Evolutionary conservation across 2,888 invertebrate genomes (phyloP), one percentile per base, ranked within the genome.

Genomic region (Apotomis turbidana): DNA sequence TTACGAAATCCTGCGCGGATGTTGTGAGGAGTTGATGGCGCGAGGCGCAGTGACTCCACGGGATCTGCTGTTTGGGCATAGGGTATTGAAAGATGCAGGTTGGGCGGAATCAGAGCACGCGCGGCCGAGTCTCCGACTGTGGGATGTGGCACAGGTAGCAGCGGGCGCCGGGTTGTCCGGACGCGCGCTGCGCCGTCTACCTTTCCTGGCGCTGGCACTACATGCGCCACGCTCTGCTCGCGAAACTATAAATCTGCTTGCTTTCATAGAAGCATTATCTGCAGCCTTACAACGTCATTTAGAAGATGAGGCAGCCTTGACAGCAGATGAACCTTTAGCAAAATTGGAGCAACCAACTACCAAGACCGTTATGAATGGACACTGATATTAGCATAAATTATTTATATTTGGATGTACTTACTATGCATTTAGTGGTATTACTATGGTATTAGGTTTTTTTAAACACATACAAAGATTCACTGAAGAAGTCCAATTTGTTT

Each of bases 101-200:
- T 88, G 87, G 77, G 84, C 84, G 2, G 84, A 87, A 73, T 80
- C 83, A 54, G 86, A 80, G 64, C 78, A 83, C 52, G 80, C 88
- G 70, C 81, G 79, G n/a, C 77, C 83, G 41, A 84, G 84, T 68
- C 77, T 87, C 78, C 83, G 81, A 9, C 81, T 90, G 78, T 84
- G 87, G 83, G 82, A 74, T 41, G 82, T 79, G 77, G 87, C 86
- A 70, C 76, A 77, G 51, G 79, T 77, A 70, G 86, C 87, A 57
- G 84, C 87, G 49, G 77, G 76, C 57, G 76, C 76, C 51, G 96
- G 96, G 6, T 83, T 98, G 61, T 98, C 98, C 87, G 99, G 98
- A 0, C 94, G 98, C 74, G 95, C 96, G 6, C 91, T 99, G 75
- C 95, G 98, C 58, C 98, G 98, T 87, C 93, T 99, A 76, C 98